Conservation (phyloP, 2,797 vertebrate species). For the Tolypeutes matacus region DNA sequence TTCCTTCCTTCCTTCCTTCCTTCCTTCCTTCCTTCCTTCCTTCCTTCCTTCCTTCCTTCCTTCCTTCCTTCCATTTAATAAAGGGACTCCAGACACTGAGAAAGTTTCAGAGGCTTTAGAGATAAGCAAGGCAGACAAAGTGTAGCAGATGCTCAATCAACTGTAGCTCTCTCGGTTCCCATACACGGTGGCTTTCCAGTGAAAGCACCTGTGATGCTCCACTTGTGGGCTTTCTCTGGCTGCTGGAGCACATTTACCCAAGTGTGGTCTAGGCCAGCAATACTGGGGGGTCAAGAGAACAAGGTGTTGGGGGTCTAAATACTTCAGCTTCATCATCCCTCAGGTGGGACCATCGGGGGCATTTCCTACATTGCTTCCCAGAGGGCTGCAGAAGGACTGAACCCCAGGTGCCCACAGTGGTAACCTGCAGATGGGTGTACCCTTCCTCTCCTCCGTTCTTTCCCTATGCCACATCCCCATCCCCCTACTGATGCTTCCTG, state of each 20-base stretch:
- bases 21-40: too few species aligned
- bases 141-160: not conserved
- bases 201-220: not conserved
- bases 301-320: not conserved
- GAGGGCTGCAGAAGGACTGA: not conserved
- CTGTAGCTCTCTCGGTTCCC: not conserved
- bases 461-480: not conserved
- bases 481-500: not conserved
- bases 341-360: not conserved
- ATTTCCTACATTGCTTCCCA: not conserved
- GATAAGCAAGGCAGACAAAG: not conserved
- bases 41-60: not conserved
- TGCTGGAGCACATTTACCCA: not conserved
- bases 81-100: not conserved
- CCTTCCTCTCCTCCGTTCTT: not conserved
- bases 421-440: not conserved
- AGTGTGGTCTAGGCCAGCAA: accelerated
- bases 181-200: not conserved
- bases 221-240: not conserved
- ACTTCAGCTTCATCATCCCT: not conserved
- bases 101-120: not conserved
- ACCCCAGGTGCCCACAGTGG: not conserved
- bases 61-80: not conserved
- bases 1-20: too few species aligned
- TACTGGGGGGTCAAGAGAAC: not conserved